Conservation (phyloP, 2,888 invertebrate species). For the Cremastobaeus sp. region DNA sequence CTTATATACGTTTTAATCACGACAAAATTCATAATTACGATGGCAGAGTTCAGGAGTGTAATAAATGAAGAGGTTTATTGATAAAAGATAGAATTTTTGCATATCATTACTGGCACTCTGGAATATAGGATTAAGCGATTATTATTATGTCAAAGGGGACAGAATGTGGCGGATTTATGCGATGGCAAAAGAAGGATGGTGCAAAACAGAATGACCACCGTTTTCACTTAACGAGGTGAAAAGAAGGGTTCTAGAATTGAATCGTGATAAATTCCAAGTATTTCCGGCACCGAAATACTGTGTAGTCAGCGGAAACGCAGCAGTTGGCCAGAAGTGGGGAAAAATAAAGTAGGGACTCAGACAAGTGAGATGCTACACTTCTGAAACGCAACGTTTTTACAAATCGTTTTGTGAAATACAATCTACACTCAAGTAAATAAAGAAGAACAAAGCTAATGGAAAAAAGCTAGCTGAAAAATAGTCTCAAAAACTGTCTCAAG, state of each 20-base stretch:
- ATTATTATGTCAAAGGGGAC: too few relatives aligned
- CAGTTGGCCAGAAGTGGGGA: slow-evolving; percentile 44
- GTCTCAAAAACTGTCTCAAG: too few relatives aligned
- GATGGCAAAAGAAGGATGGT: slow-evolving; percentile 34
- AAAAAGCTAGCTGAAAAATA: slow-evolving; percentile 31
- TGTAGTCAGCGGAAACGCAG: slow-evolving; percentile 54
- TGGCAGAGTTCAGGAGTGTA: too few relatives aligned
- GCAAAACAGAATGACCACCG: slow-evolving; percentile 27
- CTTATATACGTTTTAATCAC: too few relatives aligned
- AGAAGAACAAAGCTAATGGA: slow-evolving; percentile 23
- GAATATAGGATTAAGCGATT: too few relatives aligned
- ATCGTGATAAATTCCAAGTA: slow-evolving; percentile 38
- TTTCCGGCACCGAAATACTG: slow-evolving; percentile 48
- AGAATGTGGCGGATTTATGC: too few relatives aligned
- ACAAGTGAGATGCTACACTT: slow-evolving; percentile 45
- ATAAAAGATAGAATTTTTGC: too few relatives aligned
- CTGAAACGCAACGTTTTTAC: slow-evolving; percentile 16
- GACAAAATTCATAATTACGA: too few relatives aligned
- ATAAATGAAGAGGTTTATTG: too few relatives aligned
- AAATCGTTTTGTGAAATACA: slow-evolving; percentile 60
- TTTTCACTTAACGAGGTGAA: slow-evolving; percentile 42
- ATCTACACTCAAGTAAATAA: slow-evolving; percentile 57
- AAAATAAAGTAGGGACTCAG: slow-evolving; percentile 37
- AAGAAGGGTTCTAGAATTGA: slow-evolving; percentile 33
- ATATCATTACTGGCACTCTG: too few relatives aligned